These are phyloP conservation scores for Volucella inflata DNA, from an alignment of 2,888 invertebrate species.

Conservation along the genomic window DNA sequence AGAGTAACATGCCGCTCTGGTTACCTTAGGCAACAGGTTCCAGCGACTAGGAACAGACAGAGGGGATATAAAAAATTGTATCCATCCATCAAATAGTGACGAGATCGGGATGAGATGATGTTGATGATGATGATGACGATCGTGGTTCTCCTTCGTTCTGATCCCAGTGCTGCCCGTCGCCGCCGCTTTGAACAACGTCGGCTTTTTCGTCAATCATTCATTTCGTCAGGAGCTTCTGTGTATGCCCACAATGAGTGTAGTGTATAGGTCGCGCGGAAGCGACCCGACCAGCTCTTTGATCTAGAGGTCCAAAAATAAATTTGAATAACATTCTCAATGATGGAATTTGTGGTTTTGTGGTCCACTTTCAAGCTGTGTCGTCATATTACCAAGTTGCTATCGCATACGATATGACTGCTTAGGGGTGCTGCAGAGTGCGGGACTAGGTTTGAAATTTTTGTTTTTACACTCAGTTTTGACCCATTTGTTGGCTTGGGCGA, in stretches of 20 bases:
- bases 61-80: constrained; percentile 41
- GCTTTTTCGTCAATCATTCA: constrained; percentile 72
- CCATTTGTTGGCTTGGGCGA: constrained; percentile 26
- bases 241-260: neutral
- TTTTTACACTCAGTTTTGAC: constrained; percentile 66
- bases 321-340: constrained; percentile 74
- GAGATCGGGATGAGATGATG: constrained; percentile 72
- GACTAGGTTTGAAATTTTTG: constrained; percentile 17
- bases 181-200: constrained; percentile 48
- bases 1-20: constrained; percentile 46
- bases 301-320: constrained; percentile 69
- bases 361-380: constrained; percentile 12
- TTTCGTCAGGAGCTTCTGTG: constrained; percentile 72
- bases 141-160: constrained; percentile 18
- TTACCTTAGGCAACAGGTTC: constrained; percentile 51
- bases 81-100: constrained; percentile 75
- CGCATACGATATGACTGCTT: constrained; percentile 24
- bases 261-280: constrained; percentile 12
- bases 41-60: constrained; percentile 25
- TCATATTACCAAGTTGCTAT: constrained; percentile 29
- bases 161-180: neutral
- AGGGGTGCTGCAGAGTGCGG: neutral
- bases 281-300: constrained; percentile 62
- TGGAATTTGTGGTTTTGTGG: constrained; percentile 69
- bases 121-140: constrained; percentile 65